phyloP scores from a whole-genome alignment of 2,888 invertebrate genomes.

The Plagiodera versicolora region DNA sequence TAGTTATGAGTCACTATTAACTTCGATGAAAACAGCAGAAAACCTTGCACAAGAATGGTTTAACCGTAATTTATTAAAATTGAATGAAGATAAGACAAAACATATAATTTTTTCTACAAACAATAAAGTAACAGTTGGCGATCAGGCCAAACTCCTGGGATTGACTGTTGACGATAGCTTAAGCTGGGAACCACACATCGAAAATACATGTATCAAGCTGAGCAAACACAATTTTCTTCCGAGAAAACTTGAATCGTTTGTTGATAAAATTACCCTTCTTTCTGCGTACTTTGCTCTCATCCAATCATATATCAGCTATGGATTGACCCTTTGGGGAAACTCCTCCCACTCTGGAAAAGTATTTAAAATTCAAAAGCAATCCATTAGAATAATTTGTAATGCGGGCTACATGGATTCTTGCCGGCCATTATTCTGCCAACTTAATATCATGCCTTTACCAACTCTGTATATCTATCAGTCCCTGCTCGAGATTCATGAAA shows the following conservation, averaged over 20 bases:
- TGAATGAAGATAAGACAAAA: background rate
- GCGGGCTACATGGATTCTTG: too few species aligned
- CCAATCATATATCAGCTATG: slow-evolving; percentile 4
- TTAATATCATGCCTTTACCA: too few species aligned
- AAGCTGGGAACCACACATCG: slow-evolving; percentile 2
- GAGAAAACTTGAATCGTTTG: slow-evolving; percentile 4
- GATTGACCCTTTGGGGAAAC: slow-evolving; percentile 1
- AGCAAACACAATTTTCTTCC: background rate
- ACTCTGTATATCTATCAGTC: too few species aligned
- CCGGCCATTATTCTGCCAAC: too few species aligned
- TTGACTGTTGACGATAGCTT: slow-evolving; percentile 1
- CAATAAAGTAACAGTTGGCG: slow-evolving; percentile 1
- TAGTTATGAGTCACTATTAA: slow-evolving; percentile 8
- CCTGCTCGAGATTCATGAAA: too few species aligned
- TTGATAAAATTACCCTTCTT: slow-evolving; percentile 5
- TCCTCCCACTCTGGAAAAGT: background rate
- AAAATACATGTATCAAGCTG: background rate
- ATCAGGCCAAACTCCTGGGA: slow-evolving; percentile 7
- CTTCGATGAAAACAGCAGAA: slow-evolving; percentile 3
- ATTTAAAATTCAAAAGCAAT: too few species aligned
- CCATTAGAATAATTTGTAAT: too few species aligned
- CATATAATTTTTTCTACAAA: slow-evolving; percentile 4
- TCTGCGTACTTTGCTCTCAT: slow-evolving; percentile 7
- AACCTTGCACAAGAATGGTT: background rate
- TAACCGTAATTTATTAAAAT: background rate